Conservation (phyloP, 1,140 invertebrate species). For the Cherax quadricarinatus region DNA sequence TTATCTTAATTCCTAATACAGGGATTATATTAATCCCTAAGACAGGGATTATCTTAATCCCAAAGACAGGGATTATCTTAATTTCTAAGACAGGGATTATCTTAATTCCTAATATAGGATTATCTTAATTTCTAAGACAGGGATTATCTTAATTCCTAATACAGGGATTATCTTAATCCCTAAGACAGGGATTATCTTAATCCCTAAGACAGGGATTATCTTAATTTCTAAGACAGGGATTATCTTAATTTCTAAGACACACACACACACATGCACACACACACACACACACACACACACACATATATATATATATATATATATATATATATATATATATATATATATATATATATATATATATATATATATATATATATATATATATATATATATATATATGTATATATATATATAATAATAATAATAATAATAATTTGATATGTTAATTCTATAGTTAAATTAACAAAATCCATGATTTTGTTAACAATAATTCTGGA, state of each 20-base stretch:
- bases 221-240: too few relatives aligned
- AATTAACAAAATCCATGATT: too few relatives aligned
- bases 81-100: too few relatives aligned
- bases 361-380: slow-evolving; percentile 51
- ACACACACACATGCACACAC: slow-evolving; percentile 28
- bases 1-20: too few relatives aligned
- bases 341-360: slow-evolving; percentile 45
- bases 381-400: slow-evolving; percentile 50
- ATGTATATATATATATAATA: slow-evolving; percentile 54
- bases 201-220: too few relatives aligned
- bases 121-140: background rate
- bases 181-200: too few relatives aligned
- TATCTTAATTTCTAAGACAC: too few relatives aligned
- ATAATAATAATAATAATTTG: slow-evolving; percentile 52
- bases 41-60: too few relatives aligned
- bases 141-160: background rate
- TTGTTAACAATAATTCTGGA: too few relatives aligned
- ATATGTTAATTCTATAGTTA: slow-evolving; percentile 33
- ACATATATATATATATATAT: slow-evolving; percentile 48
- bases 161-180: too few relatives aligned
- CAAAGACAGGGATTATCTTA: too few relatives aligned
- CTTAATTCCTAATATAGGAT: background rate
- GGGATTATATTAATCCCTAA: too few relatives aligned
- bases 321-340: slow-evolving; percentile 35
- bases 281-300: slow-evolving; percentile 31